Evolutionary conservation across 2,797 vertebrate species (phyloP).

Genomic region (Eospalax fontanierii): DNA sequence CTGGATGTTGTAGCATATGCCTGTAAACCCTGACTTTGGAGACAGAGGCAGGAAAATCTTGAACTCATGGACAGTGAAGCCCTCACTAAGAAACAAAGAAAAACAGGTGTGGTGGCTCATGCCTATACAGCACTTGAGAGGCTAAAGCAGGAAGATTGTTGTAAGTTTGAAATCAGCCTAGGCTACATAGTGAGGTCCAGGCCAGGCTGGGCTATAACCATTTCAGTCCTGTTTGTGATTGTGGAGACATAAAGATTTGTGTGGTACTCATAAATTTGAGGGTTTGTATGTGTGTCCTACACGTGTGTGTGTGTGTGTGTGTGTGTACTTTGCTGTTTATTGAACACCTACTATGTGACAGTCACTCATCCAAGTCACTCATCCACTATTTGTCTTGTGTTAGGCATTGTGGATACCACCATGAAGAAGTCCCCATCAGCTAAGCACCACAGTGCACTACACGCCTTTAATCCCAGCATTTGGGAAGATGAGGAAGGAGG

Average conservation of each 20-base stretch:
- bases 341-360: constrained; percentile 18
- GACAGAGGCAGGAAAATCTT: background rate
- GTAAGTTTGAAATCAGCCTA: background rate
- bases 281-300: background rate
- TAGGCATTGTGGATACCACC: background rate
- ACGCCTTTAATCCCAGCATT: background rate
- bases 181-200: background rate
- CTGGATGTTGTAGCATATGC: background rate
- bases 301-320: background rate
- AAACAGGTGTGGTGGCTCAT: background rate
- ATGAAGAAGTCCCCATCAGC: background rate
- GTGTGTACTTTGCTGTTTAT: background rate
- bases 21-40: background rate
- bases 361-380: background rate
- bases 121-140: background rate
- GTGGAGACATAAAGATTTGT: background rate
- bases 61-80: background rate
- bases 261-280: background rate
- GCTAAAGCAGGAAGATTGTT: background rate
- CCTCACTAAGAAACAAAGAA: background rate
- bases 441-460: background rate
- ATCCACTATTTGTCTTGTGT: background rate
- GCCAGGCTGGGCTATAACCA: background rate
- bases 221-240: background rate
- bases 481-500: background rate